Evolutionary conservation across 2,888 invertebrate genomes (phyloP).

Genomic region (Melolontha melolontha): DNA sequence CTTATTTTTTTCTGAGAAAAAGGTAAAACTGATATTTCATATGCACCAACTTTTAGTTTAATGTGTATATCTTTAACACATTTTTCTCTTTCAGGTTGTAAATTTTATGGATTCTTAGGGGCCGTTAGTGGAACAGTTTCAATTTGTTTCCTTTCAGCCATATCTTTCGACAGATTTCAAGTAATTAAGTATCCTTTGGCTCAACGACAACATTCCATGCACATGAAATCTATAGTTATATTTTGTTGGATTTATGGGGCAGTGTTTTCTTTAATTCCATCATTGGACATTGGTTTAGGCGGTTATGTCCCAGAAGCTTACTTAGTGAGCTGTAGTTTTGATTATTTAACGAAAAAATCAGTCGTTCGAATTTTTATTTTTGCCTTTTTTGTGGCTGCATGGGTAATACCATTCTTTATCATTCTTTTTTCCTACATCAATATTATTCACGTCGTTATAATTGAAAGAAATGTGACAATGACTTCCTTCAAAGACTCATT

Average conservation of each 20-base stretch:
- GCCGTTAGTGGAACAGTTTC: conserved; percentile 85
- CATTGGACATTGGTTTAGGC: conserved; percentile 77
- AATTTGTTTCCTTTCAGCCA: conserved; percentile 83
- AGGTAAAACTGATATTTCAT: too few relatives aligned
- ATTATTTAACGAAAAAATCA: conserved; percentile 79
- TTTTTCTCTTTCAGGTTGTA: conserved; percentile 72
- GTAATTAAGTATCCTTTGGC: conserved; percentile 85
- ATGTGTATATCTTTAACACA: conserved; percentile 13
- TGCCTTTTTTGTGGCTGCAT: conserved; percentile 80
- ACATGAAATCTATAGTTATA: conserved; percentile 73
- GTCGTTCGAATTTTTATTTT: conserved; percentile 77
- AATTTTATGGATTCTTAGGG: conserved; percentile 83
- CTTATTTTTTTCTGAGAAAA: too few relatives aligned
- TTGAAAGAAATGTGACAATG: conserved; percentile 66
- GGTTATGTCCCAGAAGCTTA: conserved; percentile 87
- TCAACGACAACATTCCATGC: conserved; percentile 72
- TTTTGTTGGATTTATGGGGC: conserved; percentile 81
- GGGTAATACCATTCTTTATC: conserved; percentile 77
- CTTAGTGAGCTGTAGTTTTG: conserved; percentile 87
- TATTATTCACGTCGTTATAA: conserved; percentile 75
- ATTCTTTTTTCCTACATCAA: conserved; percentile 81
- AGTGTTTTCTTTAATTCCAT: conserved; percentile 77
- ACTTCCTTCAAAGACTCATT: conserved; percentile 67
- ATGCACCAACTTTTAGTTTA: too few relatives aligned
- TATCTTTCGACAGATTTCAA: conserved; percentile 84